Percentiles rank a stretch among this genome's conserved stretches.
These are phyloP conservation scores for Sebastes vulpes DNA, from an alignment of 2,797 vertebrate species.

Conservation along the genomic window DNA sequence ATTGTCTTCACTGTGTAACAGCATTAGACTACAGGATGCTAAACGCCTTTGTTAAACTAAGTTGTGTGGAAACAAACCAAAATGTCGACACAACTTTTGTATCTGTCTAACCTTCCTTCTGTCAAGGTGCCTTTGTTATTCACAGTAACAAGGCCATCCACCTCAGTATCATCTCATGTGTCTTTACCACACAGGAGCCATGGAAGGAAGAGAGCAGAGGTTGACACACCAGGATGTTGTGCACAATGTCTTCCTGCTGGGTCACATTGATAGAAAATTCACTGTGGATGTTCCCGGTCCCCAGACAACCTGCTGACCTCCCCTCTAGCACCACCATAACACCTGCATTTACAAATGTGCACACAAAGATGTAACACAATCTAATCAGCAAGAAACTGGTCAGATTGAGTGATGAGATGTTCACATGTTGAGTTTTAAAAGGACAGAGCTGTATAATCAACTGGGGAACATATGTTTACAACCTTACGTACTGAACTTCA, in stretches of 20 bases:
- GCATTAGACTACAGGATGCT: neutral
- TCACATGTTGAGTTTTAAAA: neutral
- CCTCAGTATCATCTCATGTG: neutral
- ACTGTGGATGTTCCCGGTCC: neutral
- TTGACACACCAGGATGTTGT: conserved; percentile 60
- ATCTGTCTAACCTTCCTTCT: neutral
- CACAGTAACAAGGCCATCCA: neutral
- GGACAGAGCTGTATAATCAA: neutral
- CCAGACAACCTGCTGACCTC: neutral
- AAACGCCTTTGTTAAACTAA: too few relatives aligned
- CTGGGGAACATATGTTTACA: neutral
- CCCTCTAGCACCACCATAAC: neutral
- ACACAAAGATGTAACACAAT: too few relatives aligned
- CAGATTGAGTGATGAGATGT: neutral
- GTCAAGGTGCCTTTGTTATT: neutral
- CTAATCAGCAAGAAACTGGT: neutral
- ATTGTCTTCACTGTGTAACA: neutral
- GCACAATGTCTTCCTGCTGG: conserved; percentile 22
- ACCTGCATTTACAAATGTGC: neutral
- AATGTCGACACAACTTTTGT: neutral
- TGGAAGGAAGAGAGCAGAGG: conserved; percentile 9
- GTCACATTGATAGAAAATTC: neutral
- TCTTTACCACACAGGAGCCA: conserved; percentile 20
- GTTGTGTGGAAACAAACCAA: neutral
- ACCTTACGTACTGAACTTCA: neutral